Base-by-base conservation (phyloP, 2,888 invertebrate species). In the Ochropleura leucogaster region DNA sequence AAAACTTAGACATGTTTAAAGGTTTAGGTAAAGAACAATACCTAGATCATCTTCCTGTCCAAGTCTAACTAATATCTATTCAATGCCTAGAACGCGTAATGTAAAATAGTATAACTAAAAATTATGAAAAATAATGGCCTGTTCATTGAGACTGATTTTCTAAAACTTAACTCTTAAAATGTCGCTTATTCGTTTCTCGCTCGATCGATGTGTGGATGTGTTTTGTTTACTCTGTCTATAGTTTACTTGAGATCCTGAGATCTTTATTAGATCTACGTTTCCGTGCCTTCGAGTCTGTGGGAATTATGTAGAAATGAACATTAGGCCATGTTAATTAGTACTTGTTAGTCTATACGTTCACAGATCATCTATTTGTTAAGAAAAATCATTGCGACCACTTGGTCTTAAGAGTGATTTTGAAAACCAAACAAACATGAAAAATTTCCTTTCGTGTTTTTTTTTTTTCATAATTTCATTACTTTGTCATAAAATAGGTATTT, bases 61-160 rank as follows among this genome's bases (percentile, higher is more conserved):
- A 77, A 69, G n/a, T 77, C 46, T 79, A 78, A 74, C 46, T 69
- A 72, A 77, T 77, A 82, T 75, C 53, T 88, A 80, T 85, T 84
- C 84, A 88, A 85, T 87, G 88, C 88, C 87, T 90, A 86, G 77
- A 85, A 84, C 83, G 87, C 88, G 87, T 90, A 88, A 88, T 90
- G 82, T 92, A 90, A 89, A 89, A 90, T 91, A 93, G 87, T 89
- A 82, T 92, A 92, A 90, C 88, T 90, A 90, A 91, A 91, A 93
- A 89, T 91, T 92, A 92, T 91, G 87, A 88, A 92, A 92, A 94
- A 93, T 90, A 93, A 96, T 93, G 96, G 96, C 96, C 96, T 96
- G 96, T 95, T 94, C 93, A 91, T 95, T 94, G 95, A 96, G 96
- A 96, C 96, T 96, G 96, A 96, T 96, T 95, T 96, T 96, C 94